These are phyloP conservation scores for Notospermus geniculatus DNA, from an alignment of 1,140 invertebrate genomes.

Conservation along the genomic window DNA sequence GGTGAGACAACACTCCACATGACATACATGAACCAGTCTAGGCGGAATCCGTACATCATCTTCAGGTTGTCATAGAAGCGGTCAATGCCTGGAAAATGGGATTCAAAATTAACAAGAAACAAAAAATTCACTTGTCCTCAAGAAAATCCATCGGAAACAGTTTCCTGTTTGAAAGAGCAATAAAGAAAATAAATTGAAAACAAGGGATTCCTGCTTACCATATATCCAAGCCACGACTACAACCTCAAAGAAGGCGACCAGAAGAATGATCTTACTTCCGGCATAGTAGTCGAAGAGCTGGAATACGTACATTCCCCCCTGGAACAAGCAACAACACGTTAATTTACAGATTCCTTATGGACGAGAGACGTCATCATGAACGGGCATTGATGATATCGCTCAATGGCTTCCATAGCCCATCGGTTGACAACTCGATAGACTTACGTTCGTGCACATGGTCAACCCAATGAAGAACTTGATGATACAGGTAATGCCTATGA, in stretches of 20 bases:
- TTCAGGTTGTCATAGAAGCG: slow-evolving; percentile 66
- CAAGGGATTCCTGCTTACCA: slow-evolving; percentile 54
- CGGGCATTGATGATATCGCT: no score
- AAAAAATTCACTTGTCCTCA: no score
- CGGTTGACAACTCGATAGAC: no score
- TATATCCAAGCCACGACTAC: slow-evolving; percentile 75
- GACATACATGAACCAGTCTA: slow-evolving; percentile 60
- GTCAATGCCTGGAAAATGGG: slow-evolving; percentile 54
- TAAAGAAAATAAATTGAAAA: no score
- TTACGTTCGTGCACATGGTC: slow-evolving; percentile 71
- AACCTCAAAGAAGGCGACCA: slow-evolving; percentile 72
- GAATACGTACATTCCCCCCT: slow-evolving; percentile 72
- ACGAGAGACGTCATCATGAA: no score
- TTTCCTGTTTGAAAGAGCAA: no score
- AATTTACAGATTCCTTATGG: background rate
- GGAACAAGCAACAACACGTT: slow-evolving; percentile 44
- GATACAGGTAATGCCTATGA: slow-evolving; percentile 64
- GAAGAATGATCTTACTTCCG: slow-evolving; percentile 67
- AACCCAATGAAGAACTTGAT: slow-evolving; percentile 67
- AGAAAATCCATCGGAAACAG: no score
- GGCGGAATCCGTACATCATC: slow-evolving; percentile 66
- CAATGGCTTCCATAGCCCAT: background rate
- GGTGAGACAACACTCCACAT: slow-evolving; percentile 65
- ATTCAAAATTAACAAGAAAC: background rate
- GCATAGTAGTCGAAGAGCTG: slow-evolving; percentile 74